Percentiles rank a stretch among this genome's conserved stretches.
phyloP scores from a whole-genome alignment of 2,888 invertebrate genomes.

The Conomelus anceps region DNA sequence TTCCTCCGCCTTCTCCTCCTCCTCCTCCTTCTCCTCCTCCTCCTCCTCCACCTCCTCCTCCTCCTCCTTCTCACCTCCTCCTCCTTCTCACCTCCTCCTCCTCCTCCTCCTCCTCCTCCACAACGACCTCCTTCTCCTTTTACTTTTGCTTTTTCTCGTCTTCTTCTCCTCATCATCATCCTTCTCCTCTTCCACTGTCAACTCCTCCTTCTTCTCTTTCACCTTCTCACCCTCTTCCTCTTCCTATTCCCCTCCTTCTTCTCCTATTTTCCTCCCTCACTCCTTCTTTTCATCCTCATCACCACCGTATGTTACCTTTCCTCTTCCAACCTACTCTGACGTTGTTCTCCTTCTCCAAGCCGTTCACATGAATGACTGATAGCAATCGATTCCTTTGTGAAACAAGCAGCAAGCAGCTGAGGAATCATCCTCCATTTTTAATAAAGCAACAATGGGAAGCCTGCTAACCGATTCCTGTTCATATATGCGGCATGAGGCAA shows the following conservation, averaged over 20 bases:
- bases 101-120: background rate
- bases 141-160: too few species aligned
- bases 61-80: background rate
- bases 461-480: background rate
- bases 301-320: too few species aligned
- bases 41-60: background rate
- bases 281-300: too few species aligned
- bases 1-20: background rate
- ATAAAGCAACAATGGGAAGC: background rate
- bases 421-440: background rate
- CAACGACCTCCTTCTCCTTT: background rate
- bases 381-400: background rate
- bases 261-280: too few species aligned
- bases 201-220: too few species aligned
- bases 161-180: too few species aligned
- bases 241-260: too few species aligned
- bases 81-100: background rate
- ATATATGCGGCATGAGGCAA: background rate
- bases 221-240: too few species aligned
- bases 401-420: too few species aligned
- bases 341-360: background rate
- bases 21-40: background rate
- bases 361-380: background rate
- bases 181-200: too few species aligned
- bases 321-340: too few species aligned